phyloP scores from a whole-genome alignment of 2,113 vertebrate species.

The Marmota monax region DNA sequence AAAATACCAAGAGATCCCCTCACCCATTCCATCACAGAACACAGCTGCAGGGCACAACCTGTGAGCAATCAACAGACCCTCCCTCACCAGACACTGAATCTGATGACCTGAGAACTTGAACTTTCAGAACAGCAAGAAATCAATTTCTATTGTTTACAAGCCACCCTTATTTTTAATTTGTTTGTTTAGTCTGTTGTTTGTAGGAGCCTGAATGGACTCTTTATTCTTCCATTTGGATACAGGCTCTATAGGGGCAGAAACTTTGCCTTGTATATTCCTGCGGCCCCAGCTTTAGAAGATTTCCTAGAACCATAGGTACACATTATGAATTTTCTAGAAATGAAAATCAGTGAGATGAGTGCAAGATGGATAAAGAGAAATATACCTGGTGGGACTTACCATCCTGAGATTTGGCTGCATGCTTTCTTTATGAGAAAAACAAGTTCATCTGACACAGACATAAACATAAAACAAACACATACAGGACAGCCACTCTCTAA shows the following conservation, averaged over 20 bases:
- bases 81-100: not conserved
- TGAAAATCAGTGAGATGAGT: not conserved
- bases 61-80: not conserved
- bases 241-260: not conserved
- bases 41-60: too few relatives aligned
- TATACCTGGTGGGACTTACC: not conserved
- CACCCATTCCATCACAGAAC: not conserved
- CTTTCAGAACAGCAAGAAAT: not conserved
- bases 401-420: not conserved
- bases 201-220: not conserved
- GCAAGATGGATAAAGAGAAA: not conserved
- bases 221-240: not conserved
- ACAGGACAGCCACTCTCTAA: not conserved
- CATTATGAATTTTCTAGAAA: not conserved
- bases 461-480: not conserved
- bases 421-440: not conserved
- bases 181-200: not conserved
- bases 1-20: not conserved
- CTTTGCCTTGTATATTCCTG: not conserved
- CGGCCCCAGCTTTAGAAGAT: not conserved
- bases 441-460: not conserved
- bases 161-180: too few relatives aligned
- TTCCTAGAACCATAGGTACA: not conserved
- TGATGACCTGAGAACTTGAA: not conserved
- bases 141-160: not conserved